Evolutionary conservation across 2,797 vertebrate species (phyloP).

Genomic region (Lagorchestes hirsutus): DNA sequence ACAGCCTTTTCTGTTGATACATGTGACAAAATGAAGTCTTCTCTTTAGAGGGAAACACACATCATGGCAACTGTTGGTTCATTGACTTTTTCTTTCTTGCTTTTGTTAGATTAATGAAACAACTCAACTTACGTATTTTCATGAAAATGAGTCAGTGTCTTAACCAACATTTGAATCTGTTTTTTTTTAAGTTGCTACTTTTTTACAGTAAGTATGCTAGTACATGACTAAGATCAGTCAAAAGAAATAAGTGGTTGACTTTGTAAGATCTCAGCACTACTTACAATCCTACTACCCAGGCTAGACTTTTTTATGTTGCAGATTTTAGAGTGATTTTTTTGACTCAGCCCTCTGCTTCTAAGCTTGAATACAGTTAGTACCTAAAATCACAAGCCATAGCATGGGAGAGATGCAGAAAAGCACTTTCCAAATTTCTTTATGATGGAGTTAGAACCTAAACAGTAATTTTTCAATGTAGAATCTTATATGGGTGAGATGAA

Average conservation of each 20-base stretch:
- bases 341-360: background rate
- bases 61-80: background rate
- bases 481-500: slow-evolving; percentile 59
- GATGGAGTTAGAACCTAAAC: background rate
- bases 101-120: background rate
- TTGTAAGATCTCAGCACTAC: background rate
- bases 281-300: background rate
- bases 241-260: background rate
- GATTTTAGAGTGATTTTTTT: background rate
- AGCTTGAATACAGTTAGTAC: background rate
- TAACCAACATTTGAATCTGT: background rate
- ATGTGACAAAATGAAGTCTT: background rate
- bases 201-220: background rate
- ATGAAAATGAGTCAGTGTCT: background rate
- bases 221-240: background rate
- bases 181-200: background rate
- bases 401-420: background rate
- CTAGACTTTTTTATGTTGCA: background rate
- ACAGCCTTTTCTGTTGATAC: background rate
- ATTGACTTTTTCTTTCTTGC: background rate
- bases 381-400: background rate
- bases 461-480: slow-evolving; percentile 43
- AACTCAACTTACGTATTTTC: background rate
- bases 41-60: background rate
- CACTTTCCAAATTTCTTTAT: background rate